A percentile compares a stretch with the other conserved stretches of the same genome.
Evolutionary conservation across 1,140 invertebrate species (phyloP).

Genomic region (Lepidurus apus): DNA sequence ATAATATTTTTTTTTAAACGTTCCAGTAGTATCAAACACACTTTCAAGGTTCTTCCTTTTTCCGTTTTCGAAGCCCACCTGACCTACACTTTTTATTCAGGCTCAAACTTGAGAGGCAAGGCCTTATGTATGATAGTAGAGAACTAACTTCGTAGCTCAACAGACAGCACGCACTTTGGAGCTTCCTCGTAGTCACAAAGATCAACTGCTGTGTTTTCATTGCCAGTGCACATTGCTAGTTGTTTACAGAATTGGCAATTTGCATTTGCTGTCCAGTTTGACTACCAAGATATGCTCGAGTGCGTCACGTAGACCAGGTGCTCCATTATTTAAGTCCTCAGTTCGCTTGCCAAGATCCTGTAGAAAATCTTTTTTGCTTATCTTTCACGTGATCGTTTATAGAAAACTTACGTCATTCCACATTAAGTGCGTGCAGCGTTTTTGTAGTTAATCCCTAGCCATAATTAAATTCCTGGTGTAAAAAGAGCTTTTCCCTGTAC

Average conservation of each 20-base stretch:
- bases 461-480: no score
- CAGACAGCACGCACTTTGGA: no score
- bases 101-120: background rate
- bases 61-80: slow-evolving; percentile 2
- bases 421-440: no score
- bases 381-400: background rate
- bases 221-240: background rate
- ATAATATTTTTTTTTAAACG: background rate
- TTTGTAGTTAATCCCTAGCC: no score
- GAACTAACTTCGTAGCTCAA: no score
- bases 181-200: no score
- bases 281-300: background rate
- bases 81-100: background rate
- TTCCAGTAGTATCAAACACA: background rate
- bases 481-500: no score
- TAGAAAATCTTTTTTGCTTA: background rate
- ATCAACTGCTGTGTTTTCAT: no score
- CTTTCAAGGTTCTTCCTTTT: background rate
- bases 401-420: no score
- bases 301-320: slow-evolving; percentile 11
- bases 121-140: background rate
- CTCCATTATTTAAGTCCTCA: background rate
- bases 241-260: background rate
- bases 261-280: background rate
- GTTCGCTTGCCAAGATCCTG: background rate